These are phyloP conservation scores for Stichopus chloronotus DNA, from an alignment of 35 echinoderm and acorn worm genomes.

Conservation along the genomic window DNA sequence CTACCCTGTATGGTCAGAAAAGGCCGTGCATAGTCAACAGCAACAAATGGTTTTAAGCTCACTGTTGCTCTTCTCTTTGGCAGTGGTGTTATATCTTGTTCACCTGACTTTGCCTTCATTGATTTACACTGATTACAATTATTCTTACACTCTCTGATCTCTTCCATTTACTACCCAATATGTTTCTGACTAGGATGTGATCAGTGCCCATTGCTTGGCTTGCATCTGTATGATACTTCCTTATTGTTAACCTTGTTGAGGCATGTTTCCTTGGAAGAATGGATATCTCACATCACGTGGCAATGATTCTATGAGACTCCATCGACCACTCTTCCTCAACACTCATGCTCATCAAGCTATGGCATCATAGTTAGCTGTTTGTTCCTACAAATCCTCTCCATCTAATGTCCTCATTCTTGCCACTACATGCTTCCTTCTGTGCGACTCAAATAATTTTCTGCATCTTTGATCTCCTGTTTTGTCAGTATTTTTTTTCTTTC, in stretches of 20 bases:
- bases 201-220: conserved; percentile 54
- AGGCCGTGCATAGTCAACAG: conserved; percentile 39
- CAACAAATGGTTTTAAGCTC: conserved; percentile 22
- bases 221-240: conserved; percentile 34
- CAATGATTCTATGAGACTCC: conserved; percentile 40
- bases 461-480: background rate
- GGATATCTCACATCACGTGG: conserved; percentile 39
- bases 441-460: background rate
- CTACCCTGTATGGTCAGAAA: conserved; percentile 47
- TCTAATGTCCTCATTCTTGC: background rate
- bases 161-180: conserved; percentile 53
- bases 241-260: conserved; percentile 28
- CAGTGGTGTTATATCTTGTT: conserved; percentile 38
- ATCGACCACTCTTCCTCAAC: conserved; percentile 36
- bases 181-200: conserved; percentile 40
- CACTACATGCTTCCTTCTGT: background rate
- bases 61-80: conserved; percentile 5
- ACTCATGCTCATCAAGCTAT: conserved; percentile 40
- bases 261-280: conserved; percentile 55
- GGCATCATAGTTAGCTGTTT: conserved; percentile 47
- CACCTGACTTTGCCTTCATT: conserved; percentile 1
- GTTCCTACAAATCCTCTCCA: background rate
- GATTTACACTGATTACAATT: conserved; percentile 53
- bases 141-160: conserved; percentile 48
- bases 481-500: background rate